Percentiles rank a stretch among this genome's conserved stretches.
phyloP scores from a whole-genome alignment of 2,797 vertebrate species.

The Ctenosaura bakeri region DNA sequence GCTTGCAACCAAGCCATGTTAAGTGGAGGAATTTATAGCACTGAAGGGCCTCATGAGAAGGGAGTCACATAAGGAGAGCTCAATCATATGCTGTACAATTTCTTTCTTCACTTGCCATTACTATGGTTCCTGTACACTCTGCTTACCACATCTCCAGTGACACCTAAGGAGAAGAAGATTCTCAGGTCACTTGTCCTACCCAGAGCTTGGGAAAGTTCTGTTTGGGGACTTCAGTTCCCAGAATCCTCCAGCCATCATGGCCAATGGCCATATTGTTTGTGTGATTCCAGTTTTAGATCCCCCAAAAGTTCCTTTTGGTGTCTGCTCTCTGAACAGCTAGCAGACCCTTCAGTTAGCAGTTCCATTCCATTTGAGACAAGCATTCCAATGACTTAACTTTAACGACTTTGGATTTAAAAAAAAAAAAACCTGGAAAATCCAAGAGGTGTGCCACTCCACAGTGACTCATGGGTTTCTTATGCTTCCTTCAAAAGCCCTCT shows the following conservation, averaged over 20 bases:
- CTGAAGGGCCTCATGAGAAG: neutral
- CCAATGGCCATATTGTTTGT: neutral
- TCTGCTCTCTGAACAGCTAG: neutral
- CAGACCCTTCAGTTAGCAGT: neutral
- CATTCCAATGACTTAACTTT: neutral
- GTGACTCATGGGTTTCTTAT: neutral
- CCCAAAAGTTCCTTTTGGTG: neutral
- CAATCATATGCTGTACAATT: neutral
- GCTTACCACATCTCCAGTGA: neutral
- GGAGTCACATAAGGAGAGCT: neutral
- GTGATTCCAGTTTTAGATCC: neutral
- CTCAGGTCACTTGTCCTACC: neutral
- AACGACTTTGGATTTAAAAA: too few relatives aligned
- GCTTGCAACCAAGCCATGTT: neutral
- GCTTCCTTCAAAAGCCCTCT: neutral
- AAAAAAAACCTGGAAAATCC: neutral
- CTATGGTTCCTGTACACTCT: neutral
- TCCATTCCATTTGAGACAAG: neutral
- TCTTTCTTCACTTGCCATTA: neutral
- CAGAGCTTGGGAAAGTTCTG: neutral
- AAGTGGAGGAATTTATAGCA: neutral
- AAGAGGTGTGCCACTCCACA: neutral
- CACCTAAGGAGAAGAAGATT: neutral
- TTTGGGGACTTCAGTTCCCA: neutral
- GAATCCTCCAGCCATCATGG: neutral